Percentiles rank a stretch among this genome's conserved stretches.
phyloP scores from a whole-genome alignment of 2,888 invertebrate genomes.

The Synanthedon vespiformis region DNA sequence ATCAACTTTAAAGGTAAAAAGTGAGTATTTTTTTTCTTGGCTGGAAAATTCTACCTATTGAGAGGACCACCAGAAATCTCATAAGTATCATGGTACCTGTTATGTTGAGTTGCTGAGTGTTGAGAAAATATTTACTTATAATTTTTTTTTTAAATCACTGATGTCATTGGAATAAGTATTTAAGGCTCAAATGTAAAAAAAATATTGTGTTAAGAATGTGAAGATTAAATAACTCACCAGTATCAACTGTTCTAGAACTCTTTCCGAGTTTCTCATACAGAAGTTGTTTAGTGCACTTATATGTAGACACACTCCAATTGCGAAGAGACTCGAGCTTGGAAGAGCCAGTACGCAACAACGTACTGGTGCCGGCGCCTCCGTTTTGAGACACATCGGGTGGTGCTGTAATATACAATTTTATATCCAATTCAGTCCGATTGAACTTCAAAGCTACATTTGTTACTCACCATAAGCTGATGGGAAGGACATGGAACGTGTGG shows the following conservation, averaged over 20 bases:
- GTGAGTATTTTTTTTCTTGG: too few species aligned
- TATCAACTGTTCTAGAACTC: conserved; percentile 89
- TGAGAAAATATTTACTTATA: too few species aligned
- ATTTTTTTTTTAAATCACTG: too few species aligned
- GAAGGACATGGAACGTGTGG: conserved; percentile 77
- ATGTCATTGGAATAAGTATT: too few species aligned
- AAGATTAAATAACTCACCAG: conserved; percentile 65
- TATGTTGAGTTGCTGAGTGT: too few species aligned
- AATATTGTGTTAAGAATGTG: too few species aligned
- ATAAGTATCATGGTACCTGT: too few species aligned
- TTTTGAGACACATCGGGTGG: conserved; percentile 73
- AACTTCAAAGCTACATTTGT: background rate
- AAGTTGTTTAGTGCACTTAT: conserved; percentile 97
- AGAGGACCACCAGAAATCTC: too few species aligned
- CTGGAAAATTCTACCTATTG: too few species aligned
- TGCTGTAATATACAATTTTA: conserved; percentile 20
- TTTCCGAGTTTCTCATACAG: conserved; percentile 97
- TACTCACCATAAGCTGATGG: conserved; percentile 73
- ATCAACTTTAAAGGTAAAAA: too few species aligned
- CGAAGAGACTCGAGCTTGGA: conserved; percentile 93
- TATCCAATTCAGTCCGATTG: background rate
- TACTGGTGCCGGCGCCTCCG: conserved; percentile 66
- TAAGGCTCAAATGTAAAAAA: too few species aligned
- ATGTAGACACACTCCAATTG: conserved; percentile 98
- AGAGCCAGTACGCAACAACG: conserved; percentile 75